Percentiles rank a stretch among this genome's conserved stretches.
Conservation (phyloP, 92 coral and sea anemone species). For the Paramuricea clavata region DNA sequence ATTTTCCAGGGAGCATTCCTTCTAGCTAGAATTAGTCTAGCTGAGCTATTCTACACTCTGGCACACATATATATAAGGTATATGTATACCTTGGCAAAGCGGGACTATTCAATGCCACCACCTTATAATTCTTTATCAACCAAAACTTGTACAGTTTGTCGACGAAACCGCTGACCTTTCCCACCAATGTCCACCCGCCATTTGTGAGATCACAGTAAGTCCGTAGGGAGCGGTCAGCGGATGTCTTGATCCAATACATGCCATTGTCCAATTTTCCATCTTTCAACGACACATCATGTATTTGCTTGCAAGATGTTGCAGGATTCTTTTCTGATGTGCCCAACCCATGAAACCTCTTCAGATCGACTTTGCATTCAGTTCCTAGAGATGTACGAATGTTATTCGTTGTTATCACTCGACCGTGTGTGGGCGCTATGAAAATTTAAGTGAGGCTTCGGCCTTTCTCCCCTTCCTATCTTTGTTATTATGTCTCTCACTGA, state of each 20-base stretch:
- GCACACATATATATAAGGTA: too few species aligned
- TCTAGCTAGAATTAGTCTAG: too few species aligned
- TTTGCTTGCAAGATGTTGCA: conserved; percentile 84
- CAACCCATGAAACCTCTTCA: conserved; percentile 8
- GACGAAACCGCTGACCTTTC: conserved; percentile 80
- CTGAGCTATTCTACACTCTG: too few species aligned
- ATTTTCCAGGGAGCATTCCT: too few species aligned
- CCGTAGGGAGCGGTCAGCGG: conserved; percentile 42
- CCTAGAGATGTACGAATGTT: neutral
- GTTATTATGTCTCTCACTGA: too few species aligned
- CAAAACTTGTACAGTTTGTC: conserved; percentile 75
- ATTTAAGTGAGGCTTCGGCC: too few species aligned
- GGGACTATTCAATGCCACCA: conserved; percentile 56
- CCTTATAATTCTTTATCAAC: conserved; percentile 71
- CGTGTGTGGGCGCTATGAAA: too few species aligned
- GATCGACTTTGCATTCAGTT: conserved; percentile 49
- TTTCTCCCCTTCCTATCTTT: too few species aligned
- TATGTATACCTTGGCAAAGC: conserved; percentile 33
- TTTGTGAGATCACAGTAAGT: conserved; percentile 83
- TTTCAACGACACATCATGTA: conserved; percentile 65
- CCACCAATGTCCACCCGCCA: conserved; percentile 96
- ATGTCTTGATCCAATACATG: conserved; percentile 71
- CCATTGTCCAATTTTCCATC: conserved; percentile 67
- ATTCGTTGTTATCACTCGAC: too few species aligned
- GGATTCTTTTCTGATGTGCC: conserved; percentile 53